Evolutionary conservation across 2,888 invertebrate genomes (phyloP), one percentile per base, ranked within the genome.

Genomic region (Pycnomerus fuliginosus): DNA sequence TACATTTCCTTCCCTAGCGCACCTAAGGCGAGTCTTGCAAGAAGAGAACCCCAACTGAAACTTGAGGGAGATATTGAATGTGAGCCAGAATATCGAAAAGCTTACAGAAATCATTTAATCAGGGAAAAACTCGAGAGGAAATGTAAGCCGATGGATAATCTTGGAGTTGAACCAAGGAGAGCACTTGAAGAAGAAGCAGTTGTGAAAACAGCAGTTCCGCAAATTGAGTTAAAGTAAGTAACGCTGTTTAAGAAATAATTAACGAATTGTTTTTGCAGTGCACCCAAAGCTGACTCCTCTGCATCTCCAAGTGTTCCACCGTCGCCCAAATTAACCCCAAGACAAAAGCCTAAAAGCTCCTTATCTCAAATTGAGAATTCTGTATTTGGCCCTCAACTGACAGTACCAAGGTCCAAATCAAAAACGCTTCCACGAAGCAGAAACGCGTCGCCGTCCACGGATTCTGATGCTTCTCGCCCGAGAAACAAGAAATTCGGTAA

Each of bases 1-100:
- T 67, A 55, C 41, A 46, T 62, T 15, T 37, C 52, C 4, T 46
- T 50, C 24, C 22, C 33, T 16, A 23, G 46, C 20, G 40, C 27
- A 2, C 31, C 39, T 15, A 42, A 44, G 44, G 44, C 44, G 4
- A 40, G 44, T 24, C 14, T 31, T 3, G 32, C 53, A 11, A 63
- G 56, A 38, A 50, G 57, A 4, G 59, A 60, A 42, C 39, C 62
- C 1, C 61, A 62, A 48, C 42, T 65, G 41, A 62, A 64, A 48
- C 48, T 66, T 25, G 64, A 66, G 33, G 69, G 65, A 12, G 53
- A 56, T 8, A 67, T 70, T 35, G 68, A 70, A 52, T 70, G 69
- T 43, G 70, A 69, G 50, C 76, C 76, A 1, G 77, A 77, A 56
- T 77, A 77, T 45, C 67, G 73, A 31, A 74, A 69, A 49, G 48